phyloP scores from a whole-genome alignment of 2,113 vertebrate species.

The Tympanuchus pallidicinctus region DNA sequence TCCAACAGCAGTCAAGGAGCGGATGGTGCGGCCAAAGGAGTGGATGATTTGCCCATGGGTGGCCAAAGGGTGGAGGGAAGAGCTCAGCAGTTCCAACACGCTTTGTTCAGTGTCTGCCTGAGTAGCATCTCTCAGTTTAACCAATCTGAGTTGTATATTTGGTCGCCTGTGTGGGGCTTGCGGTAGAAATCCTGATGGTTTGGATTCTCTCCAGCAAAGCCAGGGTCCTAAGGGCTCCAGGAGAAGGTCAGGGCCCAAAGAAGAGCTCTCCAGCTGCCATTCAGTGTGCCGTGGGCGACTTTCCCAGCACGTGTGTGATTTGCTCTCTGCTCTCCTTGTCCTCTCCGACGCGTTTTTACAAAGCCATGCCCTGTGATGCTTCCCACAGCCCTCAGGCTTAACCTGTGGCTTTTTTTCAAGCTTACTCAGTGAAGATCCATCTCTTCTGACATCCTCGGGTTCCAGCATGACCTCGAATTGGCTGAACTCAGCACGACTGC shows the following conservation, averaged over 20 bases:
- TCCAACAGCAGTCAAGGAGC: not conserved
- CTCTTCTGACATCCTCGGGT: not conserved
- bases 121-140: not conserved
- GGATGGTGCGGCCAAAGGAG: not conserved
- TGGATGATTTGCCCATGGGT: not conserved
- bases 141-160: rapidly evolving
- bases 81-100: not conserved
- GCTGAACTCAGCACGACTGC: not conserved
- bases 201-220: not conserved
- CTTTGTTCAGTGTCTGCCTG: rapidly evolving
- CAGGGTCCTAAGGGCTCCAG: not conserved
- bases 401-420: not conserved
- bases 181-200: rapidly evolving
- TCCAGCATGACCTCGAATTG: not conserved
- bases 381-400: not conserved
- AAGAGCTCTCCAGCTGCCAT: not conserved
- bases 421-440: not conserved
- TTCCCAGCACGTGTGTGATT: rapidly evolving
- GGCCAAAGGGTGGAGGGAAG: not conserved
- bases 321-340: not conserved
- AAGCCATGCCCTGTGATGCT: not conserved
- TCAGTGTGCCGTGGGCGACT: not conserved
- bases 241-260: not conserved
- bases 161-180: not conserved
- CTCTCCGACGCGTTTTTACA: rapidly evolving